Percentiles rank a stretch among this genome's conserved stretches.
These are phyloP conservation scores for Octodon degus DNA, from an alignment of 2,113 vertebrate genomes.

Conservation along the genomic window DNA sequence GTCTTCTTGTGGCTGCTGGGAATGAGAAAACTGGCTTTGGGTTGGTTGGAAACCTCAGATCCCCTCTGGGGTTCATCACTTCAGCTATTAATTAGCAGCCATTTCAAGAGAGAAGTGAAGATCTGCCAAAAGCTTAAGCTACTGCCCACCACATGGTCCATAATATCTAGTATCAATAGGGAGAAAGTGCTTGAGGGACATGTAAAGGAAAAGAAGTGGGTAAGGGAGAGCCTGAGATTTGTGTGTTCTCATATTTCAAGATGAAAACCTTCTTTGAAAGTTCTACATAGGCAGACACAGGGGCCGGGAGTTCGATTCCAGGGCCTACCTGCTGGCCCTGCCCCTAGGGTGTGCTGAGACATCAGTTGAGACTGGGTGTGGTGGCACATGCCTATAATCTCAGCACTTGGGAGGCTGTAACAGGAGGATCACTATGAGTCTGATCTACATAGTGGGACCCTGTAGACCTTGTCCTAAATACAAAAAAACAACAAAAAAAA, in stretches of 20 bases:
- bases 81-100: conserved; percentile 49
- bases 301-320: too few relatives aligned
- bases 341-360: too few relatives aligned
- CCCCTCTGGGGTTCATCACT: conserved; percentile 54
- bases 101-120: conserved; percentile 56
- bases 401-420: too few relatives aligned
- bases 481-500: too few relatives aligned
- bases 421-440: too few relatives aligned
- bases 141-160: not conserved
- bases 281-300: not conserved
- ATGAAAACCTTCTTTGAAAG: not conserved
- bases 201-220: not conserved
- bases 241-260: not conserved
- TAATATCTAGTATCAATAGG: not conserved
- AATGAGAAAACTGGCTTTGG: conserved; percentile 36
- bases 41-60: conserved; percentile 46
- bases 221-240: not conserved
- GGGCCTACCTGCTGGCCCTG: too few relatives aligned
- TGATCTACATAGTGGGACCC: too few relatives aligned
- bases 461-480: too few relatives aligned
- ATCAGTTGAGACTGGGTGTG: too few relatives aligned
- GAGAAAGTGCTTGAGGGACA: not conserved
- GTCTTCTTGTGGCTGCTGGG: conserved; percentile 23
- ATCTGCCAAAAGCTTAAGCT: conserved; percentile 56
- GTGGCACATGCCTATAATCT: too few relatives aligned